Percentiles rank a stretch among this genome's conserved stretches.
These are phyloP conservation scores for Aphidius colemani DNA, from an alignment of 2,888 invertebrate species.

Conservation along the genomic window DNA sequence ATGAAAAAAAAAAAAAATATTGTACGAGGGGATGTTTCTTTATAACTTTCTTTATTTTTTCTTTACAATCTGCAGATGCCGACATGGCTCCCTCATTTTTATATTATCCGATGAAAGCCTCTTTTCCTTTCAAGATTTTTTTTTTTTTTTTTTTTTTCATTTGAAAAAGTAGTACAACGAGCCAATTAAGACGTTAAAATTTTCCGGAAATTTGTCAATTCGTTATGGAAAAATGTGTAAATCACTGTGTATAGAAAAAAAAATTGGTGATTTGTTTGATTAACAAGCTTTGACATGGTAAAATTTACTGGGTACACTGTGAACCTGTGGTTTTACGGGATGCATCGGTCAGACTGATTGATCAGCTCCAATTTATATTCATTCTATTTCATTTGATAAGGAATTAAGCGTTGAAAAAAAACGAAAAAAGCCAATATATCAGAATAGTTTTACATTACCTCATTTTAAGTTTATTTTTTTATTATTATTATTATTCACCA, in stretches of 20 bases:
- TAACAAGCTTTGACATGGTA: too few relatives aligned
- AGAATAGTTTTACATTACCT: too few relatives aligned
- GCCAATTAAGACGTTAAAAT: conserved; percentile 34
- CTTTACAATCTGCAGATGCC: conserved; percentile 29
- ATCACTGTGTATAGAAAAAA: conserved; percentile 20
- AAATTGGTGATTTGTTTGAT: neutral
- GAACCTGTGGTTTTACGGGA: too few relatives aligned
- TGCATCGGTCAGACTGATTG: too few relatives aligned
- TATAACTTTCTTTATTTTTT: too few relatives aligned
- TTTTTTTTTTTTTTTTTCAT: conserved; percentile 23
- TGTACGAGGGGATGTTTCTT: neutral
- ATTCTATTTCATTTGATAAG: too few relatives aligned
- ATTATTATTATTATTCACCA: too few relatives aligned
- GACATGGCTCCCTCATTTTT: neutral
- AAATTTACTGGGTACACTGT: too few relatives aligned
- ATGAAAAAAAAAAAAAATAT: conserved; percentile 23
- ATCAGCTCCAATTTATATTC: too few relatives aligned
- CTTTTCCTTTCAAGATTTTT: conserved; percentile 8
- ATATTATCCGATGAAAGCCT: conserved; percentile 3
- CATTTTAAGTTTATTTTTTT: too few relatives aligned
- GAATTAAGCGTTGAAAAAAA: too few relatives aligned
- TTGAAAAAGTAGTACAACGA: conserved; percentile 11
- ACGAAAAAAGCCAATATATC: too few relatives aligned
- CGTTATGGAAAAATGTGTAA: conserved; percentile 1
- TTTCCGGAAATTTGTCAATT: conserved; percentile 6